These are phyloP conservation scores for Apodemia zela DNA, from an alignment of 2,888 invertebrate species.

Conservation along the genomic window DNA sequence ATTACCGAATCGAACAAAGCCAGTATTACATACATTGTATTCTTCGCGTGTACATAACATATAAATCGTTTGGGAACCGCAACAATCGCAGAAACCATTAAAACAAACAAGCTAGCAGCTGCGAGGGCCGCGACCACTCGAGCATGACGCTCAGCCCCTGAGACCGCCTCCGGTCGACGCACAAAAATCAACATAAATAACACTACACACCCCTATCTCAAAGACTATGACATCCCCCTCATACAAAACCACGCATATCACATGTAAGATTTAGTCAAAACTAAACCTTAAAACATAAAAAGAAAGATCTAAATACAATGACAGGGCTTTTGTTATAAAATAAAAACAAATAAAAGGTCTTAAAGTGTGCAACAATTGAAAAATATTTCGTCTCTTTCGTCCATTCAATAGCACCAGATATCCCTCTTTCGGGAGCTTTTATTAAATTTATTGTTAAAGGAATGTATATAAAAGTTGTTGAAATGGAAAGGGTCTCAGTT, in stretches of 20 bases:
- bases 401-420: slow-evolving; percentile 61
- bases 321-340: slow-evolving; percentile 27
- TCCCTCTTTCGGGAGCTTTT: slow-evolving; percentile 73
- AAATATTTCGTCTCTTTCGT: slow-evolving; percentile 77
- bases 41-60: slow-evolving; percentile 52
- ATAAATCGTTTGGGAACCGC: slow-evolving; percentile 49
- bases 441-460: slow-evolving; percentile 78
- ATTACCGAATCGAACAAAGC: slow-evolving; percentile 38
- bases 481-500: slow-evolving; percentile 71
- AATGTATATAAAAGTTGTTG: slow-evolving; percentile 78
- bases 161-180: slow-evolving; percentile 68
- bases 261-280: slow-evolving; percentile 33
- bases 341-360: slow-evolving; percentile 36
- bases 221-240: slow-evolving; percentile 54
- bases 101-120: slow-evolving; percentile 73
- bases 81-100: slow-evolving; percentile 68
- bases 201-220: slow-evolving; percentile 79
- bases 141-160: slow-evolving; percentile 64
- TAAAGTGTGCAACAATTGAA: slow-evolving; percentile 79
- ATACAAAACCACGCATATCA: slow-evolving; percentile 37
- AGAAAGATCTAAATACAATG: slow-evolving; percentile 33
- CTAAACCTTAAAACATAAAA: slow-evolving; percentile 29
- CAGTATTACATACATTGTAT: slow-evolving; percentile 35
- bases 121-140: slow-evolving; percentile 60
- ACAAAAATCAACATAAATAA: slow-evolving; percentile 80